These are phyloP conservation scores for Pygmarrhopalites habei DNA, from an alignment of 1,140 invertebrate genomes.

Conservation along the genomic window DNA sequence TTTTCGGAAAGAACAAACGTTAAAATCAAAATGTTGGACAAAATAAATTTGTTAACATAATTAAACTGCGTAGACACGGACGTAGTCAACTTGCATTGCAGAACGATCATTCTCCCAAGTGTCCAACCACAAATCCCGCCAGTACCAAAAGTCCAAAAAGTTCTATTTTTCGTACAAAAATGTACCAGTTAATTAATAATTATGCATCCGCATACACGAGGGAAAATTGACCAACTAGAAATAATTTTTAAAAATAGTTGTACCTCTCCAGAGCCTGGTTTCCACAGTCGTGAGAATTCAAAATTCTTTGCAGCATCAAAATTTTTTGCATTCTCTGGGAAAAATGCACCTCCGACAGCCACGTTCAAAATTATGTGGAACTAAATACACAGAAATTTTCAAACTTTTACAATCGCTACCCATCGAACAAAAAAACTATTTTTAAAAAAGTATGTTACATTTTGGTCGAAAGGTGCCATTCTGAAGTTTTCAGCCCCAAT, in stretches of 20 bases:
- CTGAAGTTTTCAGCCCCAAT: constrained; percentile 39
- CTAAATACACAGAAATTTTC: constrained; percentile 1
- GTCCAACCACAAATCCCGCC: constrained; percentile 50
- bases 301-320: background rate
- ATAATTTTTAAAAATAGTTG: too few relatives aligned
- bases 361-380: constrained; percentile 32
- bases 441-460: constrained; percentile 47
- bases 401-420: background rate
- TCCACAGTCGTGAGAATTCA: background rate
- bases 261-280: background rate
- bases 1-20: too few relatives aligned
- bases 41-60: too few relatives aligned
- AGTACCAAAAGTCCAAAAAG: constrained; percentile 53
- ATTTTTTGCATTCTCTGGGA: constrained; percentile 14
- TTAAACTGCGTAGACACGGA: constrained; percentile 53
- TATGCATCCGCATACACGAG: background rate
- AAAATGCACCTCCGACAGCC: constrained; percentile 25
- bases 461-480: constrained; percentile 64
- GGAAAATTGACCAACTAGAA: too few relatives aligned
- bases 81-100: constrained; percentile 54
- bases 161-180: constrained; percentile 43
- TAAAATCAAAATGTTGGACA: too few relatives aligned
- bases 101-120: constrained; percentile 52
- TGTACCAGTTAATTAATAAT: background rate
- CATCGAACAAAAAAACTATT: background rate